Evolutionary conservation across 2,888 invertebrate species (phyloP), one percentile per base, ranked within the genome.

Genomic region (Ecliptopera silaceata): DNA sequence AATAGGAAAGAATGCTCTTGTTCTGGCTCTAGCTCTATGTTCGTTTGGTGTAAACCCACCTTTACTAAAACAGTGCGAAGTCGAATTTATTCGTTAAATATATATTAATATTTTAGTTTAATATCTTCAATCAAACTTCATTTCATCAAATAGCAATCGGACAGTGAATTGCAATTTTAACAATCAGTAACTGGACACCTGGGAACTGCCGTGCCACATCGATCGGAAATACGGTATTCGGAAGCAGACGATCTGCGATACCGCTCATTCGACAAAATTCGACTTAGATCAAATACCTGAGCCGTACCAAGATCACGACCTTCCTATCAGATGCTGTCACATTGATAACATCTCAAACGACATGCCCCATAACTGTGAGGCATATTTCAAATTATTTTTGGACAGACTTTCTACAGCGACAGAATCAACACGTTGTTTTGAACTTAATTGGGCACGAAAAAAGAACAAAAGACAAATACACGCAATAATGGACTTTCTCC

Each of bases 71-170:
- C n/a, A n/a, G n/a, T n/a, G n/a, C n/a, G n/a, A n/a, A n/a, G n/a
- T n/a, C n/a, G n/a, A n/a, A n/a, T n/a, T n/a, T n/a, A n/a, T n/a
- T n/a, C n/a, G n/a, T n/a, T n/a, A n/a, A n/a, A 77, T 22, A 4
- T 22, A 5, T 22, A 22, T 0, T 8, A 34, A 6, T 10, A 6
- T 10, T 15, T 15, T 4, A 10, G 70, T 65, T 77, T 71, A 71
- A 74, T 84, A 88, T 86, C 88, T 80, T 73, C 71, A 79, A 84
- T 84, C 86, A 75, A 84, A 84, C 79, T 82, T n/a, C n/a, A n/a
- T n/a, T n/a, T n/a, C n/a, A n/a, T n/a, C 75, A 86, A 88, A 86
- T 80, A 80, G 75, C 76, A 74, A 82, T 75, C 79, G 80, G 78
- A 83, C 82, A 83, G 83, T 81, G 78, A 85, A 86, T 83, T 81